These are phyloP conservation scores for Oxyruncus cristatus DNA, from an alignment of 2,113 vertebrate species.

Conservation along the genomic window DNA sequence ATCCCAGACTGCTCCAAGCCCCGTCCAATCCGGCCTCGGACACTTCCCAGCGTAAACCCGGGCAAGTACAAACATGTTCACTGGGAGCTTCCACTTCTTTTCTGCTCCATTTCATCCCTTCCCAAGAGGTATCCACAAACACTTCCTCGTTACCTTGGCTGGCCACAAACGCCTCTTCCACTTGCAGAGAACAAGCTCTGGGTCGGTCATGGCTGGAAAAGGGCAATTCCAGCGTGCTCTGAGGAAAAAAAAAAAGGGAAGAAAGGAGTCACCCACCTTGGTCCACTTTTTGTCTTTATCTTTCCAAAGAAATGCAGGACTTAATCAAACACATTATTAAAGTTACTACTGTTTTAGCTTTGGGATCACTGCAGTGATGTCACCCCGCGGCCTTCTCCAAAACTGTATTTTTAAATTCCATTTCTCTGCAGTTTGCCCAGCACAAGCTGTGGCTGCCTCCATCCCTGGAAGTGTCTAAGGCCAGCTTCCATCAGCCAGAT, in stretches of 20 bases:
- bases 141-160: slow-evolving; percentile 69
- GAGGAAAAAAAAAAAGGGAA: slow-evolving; percentile 1
- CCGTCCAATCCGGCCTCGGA: fast-evolving
- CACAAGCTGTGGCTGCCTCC: background rate
- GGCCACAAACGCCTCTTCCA: slow-evolving; percentile 77
- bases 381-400: background rate
- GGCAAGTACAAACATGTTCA: fast-evolving
- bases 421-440: background rate
- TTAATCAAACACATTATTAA: fast-evolving
- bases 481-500: background rate
- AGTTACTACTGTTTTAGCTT: fast-evolving
- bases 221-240: background rate
- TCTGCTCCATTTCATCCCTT: fast-evolving
- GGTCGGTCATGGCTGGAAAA: slow-evolving; percentile 48
- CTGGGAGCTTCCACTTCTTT: background rate
- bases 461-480: background rate
- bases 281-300: fast-evolving
- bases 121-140: background rate
- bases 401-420: background rate
- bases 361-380: fast-evolving
- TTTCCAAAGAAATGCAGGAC: fast-evolving
- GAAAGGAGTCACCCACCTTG: background rate
- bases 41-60: background rate
- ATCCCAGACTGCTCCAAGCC: background rate
- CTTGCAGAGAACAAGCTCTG: slow-evolving; percentile 68